Percentiles rank a stretch among this genome's conserved stretches.
These are phyloP conservation scores for Coracopsis vasa DNA, from an alignment of 2,113 vertebrate species.

Conservation along the genomic window DNA sequence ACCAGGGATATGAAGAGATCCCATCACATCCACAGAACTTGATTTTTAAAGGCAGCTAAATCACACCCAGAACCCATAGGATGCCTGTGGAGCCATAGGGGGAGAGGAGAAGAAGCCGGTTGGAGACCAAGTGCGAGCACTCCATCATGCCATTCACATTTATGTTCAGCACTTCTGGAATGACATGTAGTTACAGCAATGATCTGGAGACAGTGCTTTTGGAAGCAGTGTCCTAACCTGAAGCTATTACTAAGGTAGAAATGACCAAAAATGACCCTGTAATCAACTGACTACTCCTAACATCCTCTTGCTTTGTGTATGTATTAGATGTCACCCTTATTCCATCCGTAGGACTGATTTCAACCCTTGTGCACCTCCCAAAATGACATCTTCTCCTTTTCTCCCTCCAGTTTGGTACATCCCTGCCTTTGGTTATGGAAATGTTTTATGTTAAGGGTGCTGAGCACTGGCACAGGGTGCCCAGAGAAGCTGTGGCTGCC, in stretches of 20 bases:
- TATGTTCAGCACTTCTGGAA: background rate
- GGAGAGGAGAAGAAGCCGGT: background rate
- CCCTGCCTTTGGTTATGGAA: background rate
- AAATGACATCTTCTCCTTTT: background rate
- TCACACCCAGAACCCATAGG: background rate
- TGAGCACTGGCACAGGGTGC: too few species aligned
- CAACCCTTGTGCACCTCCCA: background rate
- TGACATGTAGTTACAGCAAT: background rate
- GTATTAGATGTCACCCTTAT: background rate
- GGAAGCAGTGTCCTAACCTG: rapidly evolving
- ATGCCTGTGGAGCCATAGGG: background rate
- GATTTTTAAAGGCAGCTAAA: background rate
- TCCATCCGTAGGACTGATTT: background rate
- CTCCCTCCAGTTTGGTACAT: background rate
- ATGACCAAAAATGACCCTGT: background rate
- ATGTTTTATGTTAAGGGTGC: background rate
- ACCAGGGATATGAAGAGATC: background rate
- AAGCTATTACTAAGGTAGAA: background rate
- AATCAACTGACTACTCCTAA: background rate
- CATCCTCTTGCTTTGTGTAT: background rate
- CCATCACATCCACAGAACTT: background rate
- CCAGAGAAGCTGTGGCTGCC: too few species aligned
- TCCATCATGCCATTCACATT: rapidly evolving
- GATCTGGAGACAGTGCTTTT: background rate
- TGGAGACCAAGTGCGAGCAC: background rate